These are phyloP conservation scores for Cinclus cinclus DNA, from an alignment of 2,113 vertebrate genomes.

Conservation along the genomic window DNA sequence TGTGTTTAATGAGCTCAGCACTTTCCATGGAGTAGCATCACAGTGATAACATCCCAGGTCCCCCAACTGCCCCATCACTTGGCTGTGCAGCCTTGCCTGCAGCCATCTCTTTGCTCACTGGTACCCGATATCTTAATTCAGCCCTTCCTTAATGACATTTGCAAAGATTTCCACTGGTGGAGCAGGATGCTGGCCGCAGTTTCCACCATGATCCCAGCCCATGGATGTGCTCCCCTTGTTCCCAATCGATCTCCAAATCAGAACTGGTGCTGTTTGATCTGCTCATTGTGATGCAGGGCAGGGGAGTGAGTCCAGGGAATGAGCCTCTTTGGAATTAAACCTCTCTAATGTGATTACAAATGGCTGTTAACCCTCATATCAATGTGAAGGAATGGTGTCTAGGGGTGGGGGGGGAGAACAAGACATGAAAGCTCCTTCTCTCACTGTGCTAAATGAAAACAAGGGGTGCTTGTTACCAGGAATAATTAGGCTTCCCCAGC, in stretches of 20 bases:
- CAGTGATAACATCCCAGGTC: rapidly evolving
- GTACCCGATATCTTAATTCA: neutral
- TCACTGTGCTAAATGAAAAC: neutral
- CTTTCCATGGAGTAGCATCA: neutral
- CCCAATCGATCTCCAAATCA: neutral
- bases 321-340: conserved; percentile 50
- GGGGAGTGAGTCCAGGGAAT: neutral
- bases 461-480: neutral
- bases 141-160: conserved; percentile 3
- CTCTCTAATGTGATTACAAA: conserved; percentile 6
- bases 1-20: neutral
- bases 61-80: rapidly evolving
- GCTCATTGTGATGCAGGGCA: conserved; percentile 38
- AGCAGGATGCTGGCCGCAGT: neutral
- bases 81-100: neutral
- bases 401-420: neutral
- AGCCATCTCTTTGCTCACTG: neutral
- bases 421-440: neutral
- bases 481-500: neutral
- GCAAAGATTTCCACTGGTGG: conserved; percentile 24
- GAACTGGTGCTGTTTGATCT: conserved; percentile 59
- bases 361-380: conserved; percentile 16
- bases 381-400: neutral
- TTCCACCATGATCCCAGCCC: neutral
- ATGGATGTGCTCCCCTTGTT: neutral